Percentiles rank a stretch among this genome's conserved stretches.
phyloP scores from a whole-genome alignment of 1,140 invertebrate genomes.

The Polypedilum pembai region DNA sequence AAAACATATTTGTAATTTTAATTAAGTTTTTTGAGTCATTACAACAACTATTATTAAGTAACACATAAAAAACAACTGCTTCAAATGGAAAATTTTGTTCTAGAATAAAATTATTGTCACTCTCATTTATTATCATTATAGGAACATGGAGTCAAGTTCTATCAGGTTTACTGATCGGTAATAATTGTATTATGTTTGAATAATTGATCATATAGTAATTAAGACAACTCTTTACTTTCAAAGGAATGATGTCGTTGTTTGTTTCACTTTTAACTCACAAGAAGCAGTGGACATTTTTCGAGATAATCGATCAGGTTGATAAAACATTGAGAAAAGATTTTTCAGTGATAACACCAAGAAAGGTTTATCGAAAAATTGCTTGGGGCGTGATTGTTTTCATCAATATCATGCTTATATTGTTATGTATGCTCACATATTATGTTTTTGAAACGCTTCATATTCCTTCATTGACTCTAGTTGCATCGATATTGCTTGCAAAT shows the following conservation, averaged over 20 bases:
- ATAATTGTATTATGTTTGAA: background rate
- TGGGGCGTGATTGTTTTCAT: background rate
- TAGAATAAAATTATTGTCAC: background rate
- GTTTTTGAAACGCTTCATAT: background rate
- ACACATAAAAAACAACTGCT: too few species aligned
- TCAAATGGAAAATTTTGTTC: background rate
- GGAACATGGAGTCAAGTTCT: slow-evolving; percentile 1
- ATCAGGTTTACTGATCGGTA: slow-evolving; percentile 21
- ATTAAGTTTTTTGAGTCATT: too few species aligned
- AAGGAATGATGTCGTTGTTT: background rate
- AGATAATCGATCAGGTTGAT: background rate
- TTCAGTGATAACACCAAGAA: background rate
- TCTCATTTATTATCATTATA: background rate
- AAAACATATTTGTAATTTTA: too few species aligned
- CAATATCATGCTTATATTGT: background rate
- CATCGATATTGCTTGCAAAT: background rate
- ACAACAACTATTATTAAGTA: too few species aligned
- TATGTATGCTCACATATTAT: background rate
- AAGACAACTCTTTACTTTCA: background rate
- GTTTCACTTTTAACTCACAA: background rate
- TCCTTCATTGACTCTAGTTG: background rate
- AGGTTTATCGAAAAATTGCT: background rate
- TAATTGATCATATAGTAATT: background rate
- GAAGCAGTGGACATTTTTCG: slow-evolving; percentile 16
- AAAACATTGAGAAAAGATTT: background rate